Evolutionary conservation across 2,113 vertebrate species (phyloP).

Genomic region (Nannobrachium achirus): DNA sequence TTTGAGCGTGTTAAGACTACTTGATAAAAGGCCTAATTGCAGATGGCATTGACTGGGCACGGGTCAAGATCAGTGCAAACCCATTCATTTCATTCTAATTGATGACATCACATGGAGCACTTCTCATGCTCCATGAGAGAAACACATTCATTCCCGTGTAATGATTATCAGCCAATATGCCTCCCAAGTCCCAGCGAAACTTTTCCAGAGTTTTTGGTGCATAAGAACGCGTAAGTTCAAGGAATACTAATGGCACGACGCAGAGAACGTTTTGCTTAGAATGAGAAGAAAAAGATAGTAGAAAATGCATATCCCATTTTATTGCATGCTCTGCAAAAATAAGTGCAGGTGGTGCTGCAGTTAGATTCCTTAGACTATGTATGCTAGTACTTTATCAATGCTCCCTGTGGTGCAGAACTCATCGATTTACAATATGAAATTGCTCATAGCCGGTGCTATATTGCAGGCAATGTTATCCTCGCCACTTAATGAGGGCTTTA

Average conservation of each 20-base stretch:
- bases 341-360: slow-evolving; percentile 37
- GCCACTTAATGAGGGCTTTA: slow-evolving; percentile 24
- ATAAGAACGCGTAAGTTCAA: slow-evolving; percentile 13
- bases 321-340: slow-evolving; percentile 28
- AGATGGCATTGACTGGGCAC: slow-evolving; percentile 54
- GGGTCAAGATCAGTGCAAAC: slow-evolving; percentile 37
- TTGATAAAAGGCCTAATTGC: slow-evolving; percentile 60
- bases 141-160: slow-evolving; percentile 18
- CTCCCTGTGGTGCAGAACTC: slow-evolving; percentile 18
- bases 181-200: slow-evolving; percentile 10
- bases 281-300: neutral
- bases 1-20: slow-evolving; percentile 11
- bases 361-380: slow-evolving; percentile 24
- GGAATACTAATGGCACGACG: slow-evolving; percentile 1
- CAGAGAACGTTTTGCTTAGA: neutral
- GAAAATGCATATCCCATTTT: neutral
- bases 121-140: neutral
- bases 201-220: slow-evolving; percentile 30
- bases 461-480: slow-evolving; percentile 35
- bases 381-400: slow-evolving; percentile 53
- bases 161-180: slow-evolving; percentile 35
- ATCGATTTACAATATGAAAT: slow-evolving; percentile 19
- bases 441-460: slow-evolving; percentile 29
- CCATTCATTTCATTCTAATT: slow-evolving; percentile 54
- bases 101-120: slow-evolving; percentile 42